Conservation (phyloP, 1,140 invertebrate species). For the Drosophila ironensis region DNA sequence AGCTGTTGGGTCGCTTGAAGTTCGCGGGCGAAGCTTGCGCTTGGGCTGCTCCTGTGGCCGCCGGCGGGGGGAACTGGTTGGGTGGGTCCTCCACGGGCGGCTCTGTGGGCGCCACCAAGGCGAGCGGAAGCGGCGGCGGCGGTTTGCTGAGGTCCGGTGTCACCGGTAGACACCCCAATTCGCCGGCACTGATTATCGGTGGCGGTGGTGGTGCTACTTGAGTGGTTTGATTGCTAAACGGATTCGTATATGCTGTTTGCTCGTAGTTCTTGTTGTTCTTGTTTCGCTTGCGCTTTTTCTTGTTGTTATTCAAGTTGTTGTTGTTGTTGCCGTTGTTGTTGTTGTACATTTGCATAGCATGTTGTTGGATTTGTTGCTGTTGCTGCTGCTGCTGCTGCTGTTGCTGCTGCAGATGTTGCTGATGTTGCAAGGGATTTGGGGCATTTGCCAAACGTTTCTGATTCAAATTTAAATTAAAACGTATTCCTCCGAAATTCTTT, state of each 20-base stretch:
- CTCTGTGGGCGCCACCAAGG: slow-evolving; percentile 13
- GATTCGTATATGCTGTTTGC: slow-evolving; percentile 80
- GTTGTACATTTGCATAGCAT: too few species aligned
- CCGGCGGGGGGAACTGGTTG: slow-evolving; percentile 9
- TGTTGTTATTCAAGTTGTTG: slow-evolving; percentile 69
- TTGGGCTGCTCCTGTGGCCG: slow-evolving; percentile 3
- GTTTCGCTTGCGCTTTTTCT: slow-evolving; percentile 89
- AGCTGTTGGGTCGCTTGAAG: slow-evolving; percentile 70
- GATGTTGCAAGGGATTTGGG: slow-evolving; percentile 70
- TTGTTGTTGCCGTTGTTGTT: slow-evolving; percentile 43
- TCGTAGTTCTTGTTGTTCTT: slow-evolving; percentile 83
- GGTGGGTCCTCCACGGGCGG: background rate
- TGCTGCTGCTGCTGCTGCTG: slow-evolving; percentile 48
- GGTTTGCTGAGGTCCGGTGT: slow-evolving; percentile 62
- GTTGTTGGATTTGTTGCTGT: slow-evolving; percentile 61
- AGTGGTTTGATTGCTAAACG: slow-evolving; percentile 48
- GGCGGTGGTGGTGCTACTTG: slow-evolving; percentile 38
- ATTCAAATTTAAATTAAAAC: slow-evolving; percentile 81
- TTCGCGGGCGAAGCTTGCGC: slow-evolving; percentile 6
- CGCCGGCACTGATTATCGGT: slow-evolving; percentile 20
- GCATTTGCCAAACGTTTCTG: slow-evolving; percentile 70
- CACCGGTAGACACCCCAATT: slow-evolving; percentile 49
- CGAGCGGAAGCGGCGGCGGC: slow-evolving; percentile 58
- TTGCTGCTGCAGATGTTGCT: slow-evolving; percentile 77
- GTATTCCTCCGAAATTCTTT: slow-evolving; percentile 79